Evolutionary conservation across 92 coral and sea anemone genomes (phyloP), one percentile per base, ranked within the genome.

Genomic region (Zoanthus solanderi): DNA sequence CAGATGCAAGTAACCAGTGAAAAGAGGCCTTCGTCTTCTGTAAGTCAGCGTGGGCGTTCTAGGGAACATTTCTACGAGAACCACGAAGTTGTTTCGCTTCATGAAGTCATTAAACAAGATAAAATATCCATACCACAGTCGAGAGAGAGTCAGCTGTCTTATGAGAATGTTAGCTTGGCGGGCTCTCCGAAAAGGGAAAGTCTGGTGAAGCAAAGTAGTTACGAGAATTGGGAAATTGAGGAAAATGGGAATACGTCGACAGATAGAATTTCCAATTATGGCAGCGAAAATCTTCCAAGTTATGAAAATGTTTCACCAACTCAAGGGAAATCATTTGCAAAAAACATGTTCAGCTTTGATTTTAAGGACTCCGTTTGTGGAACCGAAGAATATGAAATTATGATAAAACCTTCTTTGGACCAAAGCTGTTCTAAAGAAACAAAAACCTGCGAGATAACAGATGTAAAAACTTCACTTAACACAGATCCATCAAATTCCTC

Each of bases 31-130:
- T 63, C 14, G 9, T 61, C 85, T 13, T 31, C 60, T 6, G 60
- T 66, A 47, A 18, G 61, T 46, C 85, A 66, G 57, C 76, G 85
- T 28, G 75, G 85, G 14, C 75, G 75, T 23, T 81, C 85, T 3
- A 81, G 63, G 45, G 72, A 45, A 44, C 85, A 81, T 34, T 81
- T 81, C 47, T 81, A 81, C n/a, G 85, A 81, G 85, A 81, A 81
- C 75, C 85, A 81, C 0, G 85, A 66, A 65, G 8, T 67, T 44
- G 75, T 13, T 11, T 34, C 63, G 47, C 85, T 81, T 68, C 75
- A 66, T 37, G 47, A 67, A 65, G 46, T 60, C 28, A 4, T 44
- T 17, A 30, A 65, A 23, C 60, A 45, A 68, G 75, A 45, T 45
- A 45, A 48, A 16, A 15, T 57, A 4, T 23, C 83, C 16, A 67